Evolutionary conservation across 37 sponge, comb jelly and placozoan species (phyloP).

Genomic region (Haliclona indistincta): DNA sequence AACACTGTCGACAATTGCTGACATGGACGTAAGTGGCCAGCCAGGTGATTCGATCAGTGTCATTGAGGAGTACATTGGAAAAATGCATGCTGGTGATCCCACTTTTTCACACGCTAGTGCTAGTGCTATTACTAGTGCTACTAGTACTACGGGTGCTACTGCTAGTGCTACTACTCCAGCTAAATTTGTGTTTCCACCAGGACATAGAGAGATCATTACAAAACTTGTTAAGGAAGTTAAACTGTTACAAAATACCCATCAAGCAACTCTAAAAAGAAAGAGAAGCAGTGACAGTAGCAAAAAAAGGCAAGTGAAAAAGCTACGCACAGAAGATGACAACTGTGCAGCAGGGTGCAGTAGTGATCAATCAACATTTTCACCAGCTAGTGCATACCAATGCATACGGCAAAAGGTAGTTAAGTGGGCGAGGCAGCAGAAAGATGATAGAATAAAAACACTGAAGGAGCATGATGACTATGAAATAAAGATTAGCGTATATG

Average conservation of each 20-base stretch:
- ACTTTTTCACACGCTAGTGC: too few relatives aligned
- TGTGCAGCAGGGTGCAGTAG: background rate
- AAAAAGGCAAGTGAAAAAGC: too few relatives aligned
- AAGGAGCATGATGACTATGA: constrained; percentile 27
- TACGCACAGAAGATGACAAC: background rate
- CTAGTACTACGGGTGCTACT: too few relatives aligned
- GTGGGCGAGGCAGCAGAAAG: constrained; percentile 11
- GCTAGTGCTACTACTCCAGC: background rate
- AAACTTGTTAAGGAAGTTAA: constrained; percentile 19
- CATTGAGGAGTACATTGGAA: constrained; percentile 19
- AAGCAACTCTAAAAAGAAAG: background rate
- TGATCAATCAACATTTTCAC: background rate
- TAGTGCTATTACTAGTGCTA: too few relatives aligned
- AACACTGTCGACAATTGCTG: constrained; percentile 5
- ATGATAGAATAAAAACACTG: background rate
- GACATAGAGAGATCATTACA: constrained; percentile 12
- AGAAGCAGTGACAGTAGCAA: background rate
- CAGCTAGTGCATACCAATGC: background rate
- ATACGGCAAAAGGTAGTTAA: constrained; percentile 24
- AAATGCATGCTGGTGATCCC: constrained; percentile 1
- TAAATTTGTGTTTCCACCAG: constrained; percentile 30
- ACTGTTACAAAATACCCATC: background rate
- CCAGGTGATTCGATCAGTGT: too few relatives aligned
- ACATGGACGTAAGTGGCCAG: constrained; percentile 5
- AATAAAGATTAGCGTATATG: background rate